phyloP scores from a whole-genome alignment of 2,113 vertebrate species.

The Chaetodon trifascialis region DNA sequence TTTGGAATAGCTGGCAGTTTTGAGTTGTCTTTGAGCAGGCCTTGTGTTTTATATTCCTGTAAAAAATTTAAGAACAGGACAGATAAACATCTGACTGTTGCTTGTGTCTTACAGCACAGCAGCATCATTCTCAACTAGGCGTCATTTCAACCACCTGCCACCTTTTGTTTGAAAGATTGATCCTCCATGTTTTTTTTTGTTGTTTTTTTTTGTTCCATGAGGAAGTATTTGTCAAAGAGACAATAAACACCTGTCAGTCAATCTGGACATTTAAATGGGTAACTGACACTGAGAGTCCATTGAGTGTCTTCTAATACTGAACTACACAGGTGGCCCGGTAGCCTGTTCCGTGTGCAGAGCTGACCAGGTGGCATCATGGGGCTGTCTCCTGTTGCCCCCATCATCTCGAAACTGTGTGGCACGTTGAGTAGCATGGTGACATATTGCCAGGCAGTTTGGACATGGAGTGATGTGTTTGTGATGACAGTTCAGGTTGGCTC shows the following conservation, averaged over 20 bases:
- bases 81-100: neutral
- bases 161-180: conserved; percentile 44
- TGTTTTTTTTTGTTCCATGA: conserved; percentile 16
- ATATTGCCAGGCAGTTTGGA: conserved; percentile 81
- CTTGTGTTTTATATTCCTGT: neutral
- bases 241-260: conserved; percentile 78
- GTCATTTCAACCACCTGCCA: conserved; percentile 36
- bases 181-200: conserved; percentile 17
- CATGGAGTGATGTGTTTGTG: conserved; percentile 88
- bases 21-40: conserved; percentile 11
- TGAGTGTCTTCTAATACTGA: conserved; percentile 73
- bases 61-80: conserved; percentile 15
- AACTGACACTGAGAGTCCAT: conserved; percentile 75
- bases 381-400: conserved; percentile 76
- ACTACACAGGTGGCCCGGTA: conserved; percentile 78
- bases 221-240: conserved; percentile 59
- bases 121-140: neutral
- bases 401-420: conserved; percentile 76
- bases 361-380: conserved; percentile 83
- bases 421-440: conserved; percentile 81
- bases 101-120: too few relatives aligned
- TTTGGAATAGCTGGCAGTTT: conserved; percentile 2
- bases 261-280: conserved; percentile 48
- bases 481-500: conserved; percentile 88
- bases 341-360: conserved; percentile 71